A percentile compares a stretch with the other conserved stretches of the same genome.
phyloP scores from a whole-genome alignment of 2,113 vertebrate genomes.

The Campylorhamphus procurvoides region DNA sequence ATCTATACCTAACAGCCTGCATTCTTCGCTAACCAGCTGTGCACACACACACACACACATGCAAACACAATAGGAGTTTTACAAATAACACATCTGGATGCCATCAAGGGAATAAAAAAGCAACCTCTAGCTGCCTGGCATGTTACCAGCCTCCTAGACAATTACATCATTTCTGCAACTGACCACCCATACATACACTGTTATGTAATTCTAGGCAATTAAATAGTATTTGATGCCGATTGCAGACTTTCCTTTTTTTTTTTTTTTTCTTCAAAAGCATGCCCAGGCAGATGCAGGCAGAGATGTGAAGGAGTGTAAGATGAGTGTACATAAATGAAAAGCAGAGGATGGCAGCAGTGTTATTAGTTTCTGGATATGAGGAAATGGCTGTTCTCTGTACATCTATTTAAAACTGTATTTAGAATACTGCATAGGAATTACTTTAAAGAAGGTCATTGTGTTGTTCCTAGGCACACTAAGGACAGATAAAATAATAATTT shows the following conservation, averaged over 20 bases:
- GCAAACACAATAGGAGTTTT: neutral
- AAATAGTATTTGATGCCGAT: neutral
- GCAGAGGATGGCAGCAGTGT: slow-evolving; percentile 69
- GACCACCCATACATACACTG: neutral
- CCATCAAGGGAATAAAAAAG: neutral
- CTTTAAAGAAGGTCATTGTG: slow-evolving; percentile 33
- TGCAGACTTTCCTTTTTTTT: neutral
- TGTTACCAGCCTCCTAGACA: neutral
- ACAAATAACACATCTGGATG: neutral
- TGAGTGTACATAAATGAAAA: slow-evolving; percentile 29
- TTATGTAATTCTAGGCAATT: neutral
- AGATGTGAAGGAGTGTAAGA: neutral
- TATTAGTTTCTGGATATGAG: slow-evolving; percentile 41
- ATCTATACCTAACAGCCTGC: neutral
- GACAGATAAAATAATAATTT: slow-evolving; percentile 28
- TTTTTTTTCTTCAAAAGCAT: neutral
- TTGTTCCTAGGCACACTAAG: neutral
- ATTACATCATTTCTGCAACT: neutral
- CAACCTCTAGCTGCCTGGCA: neutral
- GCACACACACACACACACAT: neutral
- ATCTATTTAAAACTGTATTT: neutral
- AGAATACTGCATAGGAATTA: neutral
- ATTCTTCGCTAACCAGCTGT: neutral
- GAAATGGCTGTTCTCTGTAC: slow-evolving; percentile 28
- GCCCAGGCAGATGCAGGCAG: neutral